phyloP scores from a whole-genome alignment of 2,888 invertebrate species.

The Antheraea yamamai region DNA sequence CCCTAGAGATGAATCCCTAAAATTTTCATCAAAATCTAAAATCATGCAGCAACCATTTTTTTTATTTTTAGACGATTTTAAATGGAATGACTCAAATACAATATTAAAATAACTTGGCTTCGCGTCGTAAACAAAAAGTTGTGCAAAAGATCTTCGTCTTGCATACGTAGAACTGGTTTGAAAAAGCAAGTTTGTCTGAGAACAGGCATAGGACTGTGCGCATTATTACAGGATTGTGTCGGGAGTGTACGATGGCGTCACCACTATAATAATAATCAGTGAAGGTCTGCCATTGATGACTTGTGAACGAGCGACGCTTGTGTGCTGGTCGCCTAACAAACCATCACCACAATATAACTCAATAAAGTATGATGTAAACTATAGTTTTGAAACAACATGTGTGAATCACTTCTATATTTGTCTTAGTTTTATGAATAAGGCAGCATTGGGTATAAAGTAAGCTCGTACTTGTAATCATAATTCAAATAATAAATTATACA shows the following conservation, averaged over 20 bases:
- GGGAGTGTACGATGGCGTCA: slow-evolving; percentile 70
- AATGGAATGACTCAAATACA: too few relatives aligned
- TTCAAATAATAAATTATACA: background rate
- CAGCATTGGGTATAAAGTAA: background rate
- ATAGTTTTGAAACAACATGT: slow-evolving; percentile 37
- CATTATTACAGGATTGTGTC: slow-evolving; percentile 36
- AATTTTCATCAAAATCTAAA: too few relatives aligned
- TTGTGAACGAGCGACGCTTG: slow-evolving; percentile 40
- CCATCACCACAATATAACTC: slow-evolving; percentile 37
- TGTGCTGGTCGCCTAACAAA: slow-evolving; percentile 38
- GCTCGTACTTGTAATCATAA: background rate
- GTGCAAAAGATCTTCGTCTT: slow-evolving; percentile 15
- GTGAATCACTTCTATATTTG: slow-evolving; percentile 18
- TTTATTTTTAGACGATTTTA: too few relatives aligned
- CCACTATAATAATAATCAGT: slow-evolving; percentile 63
- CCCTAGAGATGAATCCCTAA: too few relatives aligned
- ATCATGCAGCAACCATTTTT: too few relatives aligned
- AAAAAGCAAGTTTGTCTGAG: slow-evolving; percentile 18
- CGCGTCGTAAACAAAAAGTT: slow-evolving; percentile 7
- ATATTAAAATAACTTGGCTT: background rate
- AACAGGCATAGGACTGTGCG: slow-evolving; percentile 23
- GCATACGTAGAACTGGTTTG: slow-evolving; percentile 20
- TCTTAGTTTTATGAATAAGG: slow-evolving; percentile 10
- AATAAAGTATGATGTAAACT: slow-evolving; percentile 51
- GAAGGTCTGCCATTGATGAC: slow-evolving; percentile 58